These are phyloP conservation scores for Eupithecia exiguata DNA, from an alignment of 2,888 invertebrate genomes.

Conservation along the genomic window DNA sequence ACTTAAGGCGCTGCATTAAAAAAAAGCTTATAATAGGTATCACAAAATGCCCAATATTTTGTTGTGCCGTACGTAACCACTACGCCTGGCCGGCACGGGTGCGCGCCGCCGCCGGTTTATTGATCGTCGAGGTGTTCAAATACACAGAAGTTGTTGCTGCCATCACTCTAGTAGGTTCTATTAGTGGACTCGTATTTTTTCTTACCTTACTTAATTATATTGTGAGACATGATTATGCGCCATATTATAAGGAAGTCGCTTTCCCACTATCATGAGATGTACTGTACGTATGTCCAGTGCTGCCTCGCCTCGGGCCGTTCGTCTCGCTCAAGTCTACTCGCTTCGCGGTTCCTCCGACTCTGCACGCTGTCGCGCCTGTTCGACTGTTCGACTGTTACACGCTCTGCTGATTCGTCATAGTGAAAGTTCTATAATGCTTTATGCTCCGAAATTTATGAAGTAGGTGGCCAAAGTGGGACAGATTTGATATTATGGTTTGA, in stretches of 20 bases:
- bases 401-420: slow-evolving; percentile 56
- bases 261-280: not conserved
- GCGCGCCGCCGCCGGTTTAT: no score
- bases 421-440: slow-evolving; percentile 58
- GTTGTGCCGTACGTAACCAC: no score
- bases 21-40: no score
- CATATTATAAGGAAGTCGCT: not conserved
- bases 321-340: slow-evolving; percentile 39
- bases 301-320: slow-evolving; percentile 24
- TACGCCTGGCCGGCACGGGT: no score
- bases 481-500: slow-evolving; percentile 23
- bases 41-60: no score
- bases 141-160: not conserved
- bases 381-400: slow-evolving; percentile 47
- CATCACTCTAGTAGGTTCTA: not conserved
- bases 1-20: no score
- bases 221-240: not conserved
- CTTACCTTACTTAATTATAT: not conserved
- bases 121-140: not conserved
- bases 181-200: not conserved
- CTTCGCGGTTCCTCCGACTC: slow-evolving; percentile 54
- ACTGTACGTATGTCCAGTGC: not conserved
- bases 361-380: slow-evolving; percentile 56
- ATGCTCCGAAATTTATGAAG: slow-evolving; percentile 45
- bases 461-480: slow-evolving; percentile 35